phyloP scores from a whole-genome alignment of 2,888 invertebrate species.

The Metellina segmentata region DNA sequence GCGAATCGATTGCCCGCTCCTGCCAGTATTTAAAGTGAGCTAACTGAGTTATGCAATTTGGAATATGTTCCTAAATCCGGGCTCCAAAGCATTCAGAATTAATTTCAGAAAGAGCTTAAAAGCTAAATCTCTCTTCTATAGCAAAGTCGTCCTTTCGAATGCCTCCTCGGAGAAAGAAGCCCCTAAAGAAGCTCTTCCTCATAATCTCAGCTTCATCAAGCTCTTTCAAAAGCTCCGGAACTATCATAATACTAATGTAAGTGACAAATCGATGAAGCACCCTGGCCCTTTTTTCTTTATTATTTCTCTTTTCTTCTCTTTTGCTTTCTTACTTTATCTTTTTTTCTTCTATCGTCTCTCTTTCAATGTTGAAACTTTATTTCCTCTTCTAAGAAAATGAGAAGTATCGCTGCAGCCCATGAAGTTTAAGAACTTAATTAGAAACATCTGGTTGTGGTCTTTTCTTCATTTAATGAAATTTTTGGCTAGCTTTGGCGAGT shows the following conservation, averaged over 20 bases:
- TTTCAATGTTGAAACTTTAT: slow-evolving; percentile 76
- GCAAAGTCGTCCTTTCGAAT: slow-evolving; percentile 69
- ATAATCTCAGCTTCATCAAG: slow-evolving; percentile 76
- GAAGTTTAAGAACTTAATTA: slow-evolving; percentile 77
- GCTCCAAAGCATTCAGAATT: slow-evolving; percentile 75
- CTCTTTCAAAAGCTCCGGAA: slow-evolving; percentile 76
- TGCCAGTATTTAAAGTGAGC: slow-evolving; percentile 73
- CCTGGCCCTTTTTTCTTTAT: slow-evolving; percentile 56
- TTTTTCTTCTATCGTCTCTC: slow-evolving; percentile 70
- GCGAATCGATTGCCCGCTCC: slow-evolving; percentile 71
- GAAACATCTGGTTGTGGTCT: slow-evolving; percentile 77
- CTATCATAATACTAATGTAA: slow-evolving; percentile 77
- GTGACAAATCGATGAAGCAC: slow-evolving; percentile 76
- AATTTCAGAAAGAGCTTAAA: slow-evolving; percentile 77
- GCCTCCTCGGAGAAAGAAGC: slow-evolving; percentile 73
- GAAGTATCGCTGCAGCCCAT: slow-evolving; percentile 69
- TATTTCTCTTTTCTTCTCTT: slow-evolving; percentile 10
- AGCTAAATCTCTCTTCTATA: slow-evolving; percentile 75
- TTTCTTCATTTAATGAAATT: slow-evolving; percentile 77
- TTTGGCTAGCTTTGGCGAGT: slow-evolving; percentile 66
- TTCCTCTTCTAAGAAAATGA: slow-evolving; percentile 75
- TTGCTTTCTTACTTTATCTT: slow-evolving; percentile 71
- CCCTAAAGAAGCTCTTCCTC: slow-evolving; percentile 69
- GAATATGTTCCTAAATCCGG: slow-evolving; percentile 75
- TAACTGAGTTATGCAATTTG: slow-evolving; percentile 77